Evolutionary conservation across 2,113 vertebrate species (phyloP).

Genomic region (Syngnathus typhle): DNA sequence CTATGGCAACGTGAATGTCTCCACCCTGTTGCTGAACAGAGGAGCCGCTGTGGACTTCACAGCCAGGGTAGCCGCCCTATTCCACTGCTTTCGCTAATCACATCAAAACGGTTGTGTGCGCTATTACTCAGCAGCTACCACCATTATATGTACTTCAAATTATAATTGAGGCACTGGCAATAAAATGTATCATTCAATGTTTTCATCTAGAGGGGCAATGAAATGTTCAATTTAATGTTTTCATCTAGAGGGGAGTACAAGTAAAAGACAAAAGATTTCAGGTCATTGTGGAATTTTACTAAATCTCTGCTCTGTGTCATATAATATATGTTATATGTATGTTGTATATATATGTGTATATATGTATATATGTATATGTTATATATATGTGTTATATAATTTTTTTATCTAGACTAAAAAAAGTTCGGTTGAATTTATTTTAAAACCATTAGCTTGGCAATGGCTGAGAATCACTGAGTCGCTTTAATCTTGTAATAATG

Average conservation of each 20-base stretch:
- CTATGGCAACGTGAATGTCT: conserved; percentile 96
- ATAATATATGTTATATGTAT: too few species aligned
- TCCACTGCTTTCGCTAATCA: conserved; percentile 15
- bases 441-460: background rate
- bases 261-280: background rate
- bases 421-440: background rate
- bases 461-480: background rate
- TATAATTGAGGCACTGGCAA: background rate
- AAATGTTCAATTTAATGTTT: background rate
- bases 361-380: too few species aligned
- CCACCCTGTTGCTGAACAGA: conserved; percentile 94
- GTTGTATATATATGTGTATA: too few species aligned
- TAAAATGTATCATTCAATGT: background rate
- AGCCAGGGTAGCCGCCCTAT: conserved; percentile 78
- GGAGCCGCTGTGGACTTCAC: conserved; percentile 97
- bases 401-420: background rate
- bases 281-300: background rate
- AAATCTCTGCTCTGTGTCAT: background rate
- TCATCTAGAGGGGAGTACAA: background rate
- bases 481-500: background rate
- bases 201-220: too few species aligned
- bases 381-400: too few species aligned
- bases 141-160: background rate
- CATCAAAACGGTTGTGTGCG: background rate
- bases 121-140: conserved; percentile 1